Evolutionary conservation across 2,888 invertebrate species (phyloP).

Genomic region (Cerastoderma edule): DNA sequence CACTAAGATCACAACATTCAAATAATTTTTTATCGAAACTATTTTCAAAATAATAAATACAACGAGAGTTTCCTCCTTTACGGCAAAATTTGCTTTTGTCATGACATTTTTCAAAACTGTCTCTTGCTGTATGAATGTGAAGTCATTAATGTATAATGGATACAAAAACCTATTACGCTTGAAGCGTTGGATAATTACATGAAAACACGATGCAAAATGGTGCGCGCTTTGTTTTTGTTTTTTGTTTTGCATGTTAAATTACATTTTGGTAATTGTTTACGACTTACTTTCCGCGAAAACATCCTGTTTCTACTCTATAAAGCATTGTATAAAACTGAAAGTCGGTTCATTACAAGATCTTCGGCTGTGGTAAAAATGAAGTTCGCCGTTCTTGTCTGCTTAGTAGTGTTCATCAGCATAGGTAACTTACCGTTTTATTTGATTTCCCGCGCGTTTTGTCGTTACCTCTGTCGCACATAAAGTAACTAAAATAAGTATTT

Average conservation of each 20-base stretch:
- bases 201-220: too few species aligned
- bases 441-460: neutral
- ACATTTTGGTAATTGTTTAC: neutral
- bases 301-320: neutral
- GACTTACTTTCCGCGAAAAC: slow-evolving; percentile 1
- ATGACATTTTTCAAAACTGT: neutral
- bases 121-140: neutral
- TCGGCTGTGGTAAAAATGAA: neutral
- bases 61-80: neutral
- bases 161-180: neutral
- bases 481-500: neutral
- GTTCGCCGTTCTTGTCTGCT: neutral
- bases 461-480: too few species aligned
- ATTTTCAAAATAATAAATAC: too few species aligned
- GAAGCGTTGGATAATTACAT: too few species aligned
- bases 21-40: too few species aligned
- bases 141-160: neutral
- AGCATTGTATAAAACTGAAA: neutral
- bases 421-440: neutral
- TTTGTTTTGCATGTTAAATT: neutral
- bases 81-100: neutral
- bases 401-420: neutral
- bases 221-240: neutral
- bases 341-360: neutral
- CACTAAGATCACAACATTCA: too few species aligned